Evolutionary conservation across 2,113 vertebrate genomes (phyloP).

Genomic region (Podarcis muralis): DNA sequence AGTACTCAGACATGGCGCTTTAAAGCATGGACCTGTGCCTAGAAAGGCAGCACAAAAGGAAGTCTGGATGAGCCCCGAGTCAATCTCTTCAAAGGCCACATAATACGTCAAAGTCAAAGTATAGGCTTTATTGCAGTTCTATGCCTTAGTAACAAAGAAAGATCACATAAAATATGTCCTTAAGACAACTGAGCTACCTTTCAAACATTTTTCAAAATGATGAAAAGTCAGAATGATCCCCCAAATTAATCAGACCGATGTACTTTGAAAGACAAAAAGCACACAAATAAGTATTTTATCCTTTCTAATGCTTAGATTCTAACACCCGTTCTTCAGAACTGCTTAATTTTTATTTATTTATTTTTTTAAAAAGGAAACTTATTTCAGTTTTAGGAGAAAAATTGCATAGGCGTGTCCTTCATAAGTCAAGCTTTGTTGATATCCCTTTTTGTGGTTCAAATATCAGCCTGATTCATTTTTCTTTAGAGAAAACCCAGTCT

Average conservation of each 20-base stretch:
- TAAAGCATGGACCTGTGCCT: too few species aligned
- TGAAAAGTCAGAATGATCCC: constrained; percentile 8
- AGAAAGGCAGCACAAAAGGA: too few species aligned
- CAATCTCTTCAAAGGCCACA: neutral
- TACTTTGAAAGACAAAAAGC: constrained; percentile 40
- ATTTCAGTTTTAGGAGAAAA: neutral
- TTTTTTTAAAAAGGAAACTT: neutral
- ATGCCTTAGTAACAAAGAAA: neutral
- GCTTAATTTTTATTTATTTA: neutral
- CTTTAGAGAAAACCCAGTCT: constrained; percentile 11
- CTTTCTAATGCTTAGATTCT: neutral
- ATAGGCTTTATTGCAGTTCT: neutral
- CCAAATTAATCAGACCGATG: constrained; percentile 22
- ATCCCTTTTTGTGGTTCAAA: neutral
- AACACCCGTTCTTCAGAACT: neutral
- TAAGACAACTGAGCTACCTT: neutral
- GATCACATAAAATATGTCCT: constrained; percentile 4
- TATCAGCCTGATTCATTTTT: neutral
- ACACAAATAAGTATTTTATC: constrained; percentile 4
- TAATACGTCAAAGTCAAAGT: neutral
- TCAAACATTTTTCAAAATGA: constrained; percentile 6
- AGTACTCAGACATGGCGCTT: too few species aligned
- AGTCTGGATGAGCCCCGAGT: too few species aligned
- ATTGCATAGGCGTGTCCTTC: neutral
- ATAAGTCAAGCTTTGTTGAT: neutral